Conservation (phyloP, 2,797 vertebrate species). For the Anguilla pacifica region DNA sequence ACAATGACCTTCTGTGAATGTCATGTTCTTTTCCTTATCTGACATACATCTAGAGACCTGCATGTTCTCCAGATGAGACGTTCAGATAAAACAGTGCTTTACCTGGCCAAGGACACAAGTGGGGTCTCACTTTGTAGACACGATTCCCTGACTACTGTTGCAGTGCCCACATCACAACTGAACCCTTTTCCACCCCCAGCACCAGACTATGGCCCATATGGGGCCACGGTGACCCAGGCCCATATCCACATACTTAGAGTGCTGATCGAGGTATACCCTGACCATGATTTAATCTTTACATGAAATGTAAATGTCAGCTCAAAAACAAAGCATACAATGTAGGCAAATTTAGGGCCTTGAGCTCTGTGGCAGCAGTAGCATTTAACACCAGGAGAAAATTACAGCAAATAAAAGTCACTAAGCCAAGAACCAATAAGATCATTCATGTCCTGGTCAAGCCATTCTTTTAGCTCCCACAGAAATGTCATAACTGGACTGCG, state of each 20-base stretch:
- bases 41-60: background rate
- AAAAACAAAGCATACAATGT: background rate
- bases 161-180: background rate
- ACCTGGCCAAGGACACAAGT: background rate
- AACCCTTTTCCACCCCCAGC: background rate
- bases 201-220: background rate
- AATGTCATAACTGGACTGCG: background rate
- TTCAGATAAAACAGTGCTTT: background rate
- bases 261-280: background rate
- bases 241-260: background rate
- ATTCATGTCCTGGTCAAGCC: background rate
- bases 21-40: background rate
- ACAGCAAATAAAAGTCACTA: background rate
- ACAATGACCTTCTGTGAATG: background rate
- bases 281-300: background rate
- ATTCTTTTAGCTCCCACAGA: background rate
- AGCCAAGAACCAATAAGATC: background rate
- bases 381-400: background rate
- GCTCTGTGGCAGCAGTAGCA: no score
- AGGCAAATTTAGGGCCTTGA: background rate
- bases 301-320: background rate
- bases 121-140: background rate
- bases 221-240: background rate
- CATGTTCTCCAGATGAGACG: background rate
- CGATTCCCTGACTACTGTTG: background rate